A percentile compares a stretch with the other conserved stretches of the same genome.
phyloP scores from a whole-genome alignment of 1,140 invertebrate genomes.

The Mylabris phalerata region DNA sequence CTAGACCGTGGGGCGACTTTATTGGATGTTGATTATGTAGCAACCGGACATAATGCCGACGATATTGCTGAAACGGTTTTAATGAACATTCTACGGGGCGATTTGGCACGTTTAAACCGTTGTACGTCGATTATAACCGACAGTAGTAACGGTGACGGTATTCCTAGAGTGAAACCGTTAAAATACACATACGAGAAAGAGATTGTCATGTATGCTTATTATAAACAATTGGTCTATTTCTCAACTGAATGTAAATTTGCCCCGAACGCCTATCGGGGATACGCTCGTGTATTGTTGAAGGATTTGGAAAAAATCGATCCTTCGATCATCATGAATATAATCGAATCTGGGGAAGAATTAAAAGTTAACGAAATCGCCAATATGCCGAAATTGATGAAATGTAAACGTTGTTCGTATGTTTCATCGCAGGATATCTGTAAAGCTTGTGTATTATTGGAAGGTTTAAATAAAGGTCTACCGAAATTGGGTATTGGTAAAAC shows the following conservation, averaged over 20 bases:
- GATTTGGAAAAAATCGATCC: constrained; percentile 93
- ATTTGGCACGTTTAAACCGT: constrained; percentile 85
- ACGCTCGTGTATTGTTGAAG: constrained; percentile 89
- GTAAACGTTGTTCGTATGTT: constrained; percentile 86
- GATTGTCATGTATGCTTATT: constrained; percentile 99
- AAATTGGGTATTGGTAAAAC: constrained; percentile 80
- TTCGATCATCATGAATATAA: constrained; percentile 94
- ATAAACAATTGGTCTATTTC: constrained; percentile 96
- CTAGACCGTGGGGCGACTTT: constrained; percentile 87
- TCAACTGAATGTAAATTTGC: constrained; percentile 99
- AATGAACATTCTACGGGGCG: constrained; percentile 96
- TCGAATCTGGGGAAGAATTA: constrained; percentile 92
- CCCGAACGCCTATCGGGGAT: constrained; percentile 94
- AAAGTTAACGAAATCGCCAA: constrained; percentile 73
- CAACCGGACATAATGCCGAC: constrained; percentile 99
- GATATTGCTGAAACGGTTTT: constrained; percentile 98
- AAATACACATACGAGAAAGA: constrained; percentile 99
- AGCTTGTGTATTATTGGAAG: constrained; percentile 92
- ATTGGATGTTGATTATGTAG: constrained; percentile 86
- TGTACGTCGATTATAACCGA: constrained; percentile 87
- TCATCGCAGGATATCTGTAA: constrained; percentile 96
- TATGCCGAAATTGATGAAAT: constrained; percentile 74
- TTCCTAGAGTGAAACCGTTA: constrained; percentile 93
- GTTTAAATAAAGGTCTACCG: constrained; percentile 88
- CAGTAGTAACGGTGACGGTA: constrained; percentile 59